These are phyloP conservation scores for Leistus spinibarbis DNA, from an alignment of 2,888 invertebrate genomes.

Conservation along the genomic window DNA sequence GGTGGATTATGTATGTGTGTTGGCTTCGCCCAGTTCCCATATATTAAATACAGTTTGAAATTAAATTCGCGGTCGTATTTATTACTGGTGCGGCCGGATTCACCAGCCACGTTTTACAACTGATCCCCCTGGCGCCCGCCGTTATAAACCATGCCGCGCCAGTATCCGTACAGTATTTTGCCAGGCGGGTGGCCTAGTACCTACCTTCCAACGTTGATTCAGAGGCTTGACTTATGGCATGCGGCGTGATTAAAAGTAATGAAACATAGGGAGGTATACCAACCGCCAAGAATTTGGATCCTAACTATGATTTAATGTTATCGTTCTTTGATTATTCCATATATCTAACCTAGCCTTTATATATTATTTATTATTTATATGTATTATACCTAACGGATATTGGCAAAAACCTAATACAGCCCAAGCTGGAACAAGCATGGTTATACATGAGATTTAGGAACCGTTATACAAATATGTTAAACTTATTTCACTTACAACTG, in stretches of 20 bases:
- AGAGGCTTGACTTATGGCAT: slow-evolving; percentile 25
- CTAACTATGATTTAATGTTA: slow-evolving; percentile 29
- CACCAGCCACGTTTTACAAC: background rate
- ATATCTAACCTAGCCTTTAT: background rate
- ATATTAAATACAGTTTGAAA: slow-evolving; percentile 38
- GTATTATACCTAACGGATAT: background rate
- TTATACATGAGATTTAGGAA: background rate
- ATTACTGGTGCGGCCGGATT: slow-evolving; percentile 21
- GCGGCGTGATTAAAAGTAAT: slow-evolving; percentile 32
- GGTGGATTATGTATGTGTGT: slow-evolving; percentile 27
- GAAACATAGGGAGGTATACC: slow-evolving; percentile 21
- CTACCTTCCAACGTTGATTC: background rate
- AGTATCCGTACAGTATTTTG: slow-evolving; percentile 9
- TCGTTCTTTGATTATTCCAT: slow-evolving; percentile 20
- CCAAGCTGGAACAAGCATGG: too few species aligned
- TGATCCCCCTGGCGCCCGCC: background rate
- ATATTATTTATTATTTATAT: background rate
- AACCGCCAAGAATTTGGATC: background rate
- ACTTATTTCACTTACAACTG: too few species aligned
- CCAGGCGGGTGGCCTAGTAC: background rate
- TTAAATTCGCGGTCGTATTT: slow-evolving; percentile 36
- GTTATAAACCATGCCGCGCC: background rate
- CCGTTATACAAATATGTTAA: too few species aligned
- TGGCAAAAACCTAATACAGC: background rate
- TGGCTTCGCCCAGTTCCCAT: slow-evolving; percentile 26